Percentiles rank a stretch among this genome's conserved stretches.
Conservation (phyloP, 2,113 vertebrate species). For the Gadus chalcogrammus region DNA sequence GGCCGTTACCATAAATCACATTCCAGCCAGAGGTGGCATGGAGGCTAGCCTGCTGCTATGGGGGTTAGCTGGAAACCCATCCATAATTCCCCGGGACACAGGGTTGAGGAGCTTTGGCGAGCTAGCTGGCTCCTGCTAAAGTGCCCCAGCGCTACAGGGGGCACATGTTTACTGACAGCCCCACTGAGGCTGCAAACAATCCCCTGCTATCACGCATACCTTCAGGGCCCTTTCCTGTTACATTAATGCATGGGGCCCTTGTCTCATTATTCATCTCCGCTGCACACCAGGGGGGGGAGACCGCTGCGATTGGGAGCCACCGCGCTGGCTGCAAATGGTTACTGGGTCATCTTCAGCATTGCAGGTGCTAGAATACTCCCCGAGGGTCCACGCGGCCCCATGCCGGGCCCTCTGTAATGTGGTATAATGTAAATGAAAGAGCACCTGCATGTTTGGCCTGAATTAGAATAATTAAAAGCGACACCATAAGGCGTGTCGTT, state of each 20-base stretch:
- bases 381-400: conserved; percentile 48
- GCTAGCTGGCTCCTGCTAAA: conserved; percentile 49
- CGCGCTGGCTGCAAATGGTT: conserved; percentile 51
- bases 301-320: conserved; percentile 51
- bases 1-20: conserved; percentile 63
- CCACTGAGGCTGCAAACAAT: conserved; percentile 64
- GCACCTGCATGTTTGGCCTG: conserved; percentile 46
- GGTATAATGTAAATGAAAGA: conserved; percentile 38
- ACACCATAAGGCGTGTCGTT: no score
- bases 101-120: conserved; percentile 42
- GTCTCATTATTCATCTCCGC: conserved; percentile 72
- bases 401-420: conserved; percentile 25
- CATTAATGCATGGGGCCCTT: conserved; percentile 69
- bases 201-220: conserved; percentile 57
- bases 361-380: conserved; percentile 59
- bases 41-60: conserved; percentile 60
- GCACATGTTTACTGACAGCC: conserved; percentile 72
- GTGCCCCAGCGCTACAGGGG: conserved; percentile 55
- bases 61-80: conserved; percentile 52
- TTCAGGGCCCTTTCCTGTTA: conserved; percentile 60
- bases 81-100: conserved; percentile 65
- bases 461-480: conserved; percentile 25
- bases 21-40: conserved; percentile 58
- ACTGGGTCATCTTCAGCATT: conserved; percentile 62
- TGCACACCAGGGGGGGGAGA: conserved; percentile 55